Evolutionary conservation across 2,888 invertebrate genomes (phyloP), one percentile per base, ranked within the genome.

Genomic region (Drosophila lacicola): DNA sequence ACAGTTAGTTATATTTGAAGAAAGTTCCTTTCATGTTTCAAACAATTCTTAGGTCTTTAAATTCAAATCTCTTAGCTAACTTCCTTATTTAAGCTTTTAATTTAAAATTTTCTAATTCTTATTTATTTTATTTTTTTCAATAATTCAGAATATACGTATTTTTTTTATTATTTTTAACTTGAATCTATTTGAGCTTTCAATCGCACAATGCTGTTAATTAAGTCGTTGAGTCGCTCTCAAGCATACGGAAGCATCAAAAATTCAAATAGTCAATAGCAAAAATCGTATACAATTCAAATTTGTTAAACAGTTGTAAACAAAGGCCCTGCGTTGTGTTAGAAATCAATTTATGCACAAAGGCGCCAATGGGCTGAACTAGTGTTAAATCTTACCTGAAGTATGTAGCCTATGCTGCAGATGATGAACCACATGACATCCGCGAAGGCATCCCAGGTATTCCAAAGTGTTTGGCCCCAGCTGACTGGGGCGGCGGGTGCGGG

Each of bases 391-490:
- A 75, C 74, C 74, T 75, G 74, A 0, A 75, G 41, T 57, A 92
- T 92, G 58, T 88, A 92, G 69, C 91, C 92, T 67, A 92, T 86
- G 56, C 91, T 88, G 61, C 89, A 89, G 36, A 90, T 77, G 57
- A 92, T 84, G 70, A 92, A 92, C 85, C 89, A 84, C 14, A 82
- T 60, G 17, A 92, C 86, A 70, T 92, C 92, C 39, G 83, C 67
- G 46, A 92, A 78, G 11, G 90, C 82, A 57, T 91, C 88, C 85
- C 89, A 87, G 78, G 69, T 81, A 74, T 85, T 89, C 83, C 83
- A 82, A 17, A 84, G 54, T 11, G 39, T 37, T 29, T 85, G 42
- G 0, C 62, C 41, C 90, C 82, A 85, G 21, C 36, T 49, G 14
- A 45, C 21, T 3, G 34, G n/a, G 13, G 39, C 9, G 11, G 56